Evolutionary conservation across 2,888 invertebrate genomes (phyloP), one percentile per base, ranked within the genome.

Genomic region (Ormia ochracea): DNA sequence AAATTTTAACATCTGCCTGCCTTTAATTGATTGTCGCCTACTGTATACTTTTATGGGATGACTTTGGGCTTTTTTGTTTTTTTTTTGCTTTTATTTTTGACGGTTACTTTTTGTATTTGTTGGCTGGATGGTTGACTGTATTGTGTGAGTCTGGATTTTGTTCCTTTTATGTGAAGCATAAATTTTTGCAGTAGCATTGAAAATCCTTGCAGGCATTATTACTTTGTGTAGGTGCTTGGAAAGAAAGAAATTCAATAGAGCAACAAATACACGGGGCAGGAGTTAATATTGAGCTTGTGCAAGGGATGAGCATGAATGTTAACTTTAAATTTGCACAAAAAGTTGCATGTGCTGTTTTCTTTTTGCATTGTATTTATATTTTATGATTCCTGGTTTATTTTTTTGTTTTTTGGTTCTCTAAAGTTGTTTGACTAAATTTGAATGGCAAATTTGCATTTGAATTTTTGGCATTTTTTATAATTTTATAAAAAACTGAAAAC

Each of bases 191-290:
- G 76, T 77, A 56, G 76, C 76, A 78, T 69, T 74, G 41, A 80
- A 78, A 75, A 54, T 72, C 76, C 80, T 65, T 76, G 72, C 76
- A 73, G 76, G 72, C 80, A 76, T 80, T 76, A 72, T 45, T 74
- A 54, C 70, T 65, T 70, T 59, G 66, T 75, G 79, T 75, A 79
- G 75, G 79, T 79, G 79, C 75, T 78, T 73, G 26, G 38, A 33
- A 50, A 50, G 54, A 26, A 54, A 54, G 52, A 43, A 38, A 54
- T 33, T 31, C 14, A 12, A 23, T 17, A 7, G 14, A 14, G n/a
- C 14, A 26, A 9, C 9, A 41, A 26, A 54, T 17, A 21, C 19
- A 36, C 1, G 28, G 19, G n/a, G 7, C 9, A 10, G 3, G 12
- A 31, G 45, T 21, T 12, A n/a, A n/a, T n/a, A n/a, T 26, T n/a